These are phyloP conservation scores for Charina bottae DNA, from an alignment of 2,113 vertebrate species.

Conservation along the genomic window DNA sequence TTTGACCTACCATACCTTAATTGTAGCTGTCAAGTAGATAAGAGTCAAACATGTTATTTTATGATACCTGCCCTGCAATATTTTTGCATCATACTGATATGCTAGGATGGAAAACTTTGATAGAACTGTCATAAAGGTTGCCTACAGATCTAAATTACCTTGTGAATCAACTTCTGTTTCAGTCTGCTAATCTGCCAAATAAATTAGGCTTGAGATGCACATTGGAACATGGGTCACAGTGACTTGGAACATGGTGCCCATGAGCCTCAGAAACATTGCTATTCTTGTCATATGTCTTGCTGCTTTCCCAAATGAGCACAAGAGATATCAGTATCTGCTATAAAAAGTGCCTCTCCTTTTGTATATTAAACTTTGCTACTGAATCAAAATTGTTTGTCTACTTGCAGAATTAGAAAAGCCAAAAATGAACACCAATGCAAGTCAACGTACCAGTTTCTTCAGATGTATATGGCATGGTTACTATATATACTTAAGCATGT, in stretches of 20 bases:
- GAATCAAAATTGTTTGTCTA: background rate
- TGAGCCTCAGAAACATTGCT: background rate
- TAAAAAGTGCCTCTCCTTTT: background rate
- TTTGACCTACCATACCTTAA: slow-evolving; percentile 39
- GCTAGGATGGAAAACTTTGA: slow-evolving; percentile 52
- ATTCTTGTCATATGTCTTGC: background rate
- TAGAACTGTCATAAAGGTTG: slow-evolving; percentile 42
- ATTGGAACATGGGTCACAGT: background rate
- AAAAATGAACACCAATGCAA: background rate
- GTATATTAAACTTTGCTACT: background rate
- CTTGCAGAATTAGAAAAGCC: background rate
- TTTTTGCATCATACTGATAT: slow-evolving; percentile 49
- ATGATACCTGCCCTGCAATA: slow-evolving; percentile 49
- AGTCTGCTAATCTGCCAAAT: slow-evolving; percentile 44
- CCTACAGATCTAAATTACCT: slow-evolving; percentile 57
- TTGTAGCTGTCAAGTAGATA: background rate
- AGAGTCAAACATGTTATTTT: slow-evolving; percentile 17
- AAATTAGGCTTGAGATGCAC: slow-evolving; percentile 41
- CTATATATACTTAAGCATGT: background rate
- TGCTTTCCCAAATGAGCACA: background rate
- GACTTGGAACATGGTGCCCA: background rate
- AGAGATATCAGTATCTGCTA: background rate
- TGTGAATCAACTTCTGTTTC: slow-evolving; percentile 53
- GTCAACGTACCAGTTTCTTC: background rate
- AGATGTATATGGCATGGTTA: background rate